Percentiles rank a stretch among this genome's conserved stretches.
These are phyloP conservation scores for Garrulus glandarius DNA, from an alignment of 2,797 vertebrate genomes.

Conservation along the genomic window DNA sequence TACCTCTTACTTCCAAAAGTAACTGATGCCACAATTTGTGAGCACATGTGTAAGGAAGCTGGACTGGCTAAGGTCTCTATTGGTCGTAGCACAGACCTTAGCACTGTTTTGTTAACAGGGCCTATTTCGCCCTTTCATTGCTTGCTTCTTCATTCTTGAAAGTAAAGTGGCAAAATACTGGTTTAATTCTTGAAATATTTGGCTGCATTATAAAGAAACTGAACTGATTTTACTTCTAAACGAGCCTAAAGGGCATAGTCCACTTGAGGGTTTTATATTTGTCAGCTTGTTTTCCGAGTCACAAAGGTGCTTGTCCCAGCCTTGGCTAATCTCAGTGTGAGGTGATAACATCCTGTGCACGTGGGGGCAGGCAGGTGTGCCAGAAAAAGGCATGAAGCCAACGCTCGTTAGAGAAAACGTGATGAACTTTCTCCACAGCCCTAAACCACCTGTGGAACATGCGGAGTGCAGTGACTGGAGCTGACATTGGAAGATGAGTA, in stretches of 20 bases:
- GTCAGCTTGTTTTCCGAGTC: neutral
- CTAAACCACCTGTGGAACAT: neutral
- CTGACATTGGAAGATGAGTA: neutral
- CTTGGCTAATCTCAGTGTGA: neutral
- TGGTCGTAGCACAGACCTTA: neutral
- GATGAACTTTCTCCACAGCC: neutral
- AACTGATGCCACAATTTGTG: neutral
- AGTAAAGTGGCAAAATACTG: neutral
- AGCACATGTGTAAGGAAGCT: neutral
- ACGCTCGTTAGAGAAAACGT: accelerated
- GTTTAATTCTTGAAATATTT: neutral
- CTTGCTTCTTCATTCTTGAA: neutral
- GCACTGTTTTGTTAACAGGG: neutral
- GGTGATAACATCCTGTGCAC: neutral
- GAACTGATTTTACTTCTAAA: neutral
- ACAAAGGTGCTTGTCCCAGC: neutral
- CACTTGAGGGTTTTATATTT: neutral
- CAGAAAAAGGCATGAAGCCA: neutral
- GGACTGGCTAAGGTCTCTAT: neutral
- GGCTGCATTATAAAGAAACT: neutral
- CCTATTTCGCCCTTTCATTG: neutral
- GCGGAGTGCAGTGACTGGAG: neutral
- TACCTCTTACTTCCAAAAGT: neutral
- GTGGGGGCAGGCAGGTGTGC: neutral
- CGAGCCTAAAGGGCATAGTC: neutral